phyloP scores from a whole-genome alignment of 2,888 invertebrate species.

The Blera fallax region DNA sequence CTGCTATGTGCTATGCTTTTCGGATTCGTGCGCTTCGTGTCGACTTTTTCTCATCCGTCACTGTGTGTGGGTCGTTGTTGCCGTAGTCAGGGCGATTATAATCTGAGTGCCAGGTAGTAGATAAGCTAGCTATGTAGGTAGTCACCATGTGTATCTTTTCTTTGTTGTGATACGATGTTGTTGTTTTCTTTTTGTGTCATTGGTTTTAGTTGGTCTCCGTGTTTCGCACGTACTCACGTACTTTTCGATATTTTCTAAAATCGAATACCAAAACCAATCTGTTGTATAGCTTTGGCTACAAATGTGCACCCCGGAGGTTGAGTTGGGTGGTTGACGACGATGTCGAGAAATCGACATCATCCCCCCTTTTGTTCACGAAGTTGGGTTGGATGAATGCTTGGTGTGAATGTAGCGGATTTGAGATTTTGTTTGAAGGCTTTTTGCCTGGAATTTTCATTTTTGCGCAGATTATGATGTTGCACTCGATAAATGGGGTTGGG shows the following conservation, averaged over 20 bases:
- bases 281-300: conserved; percentile 15
- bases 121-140: not conserved
- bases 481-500: not conserved
- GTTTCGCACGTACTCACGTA: conserved; percentile 52
- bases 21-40: conserved; percentile 19
- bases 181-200: conserved; percentile 37
- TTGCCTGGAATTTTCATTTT: not conserved
- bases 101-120: conserved; percentile 18
- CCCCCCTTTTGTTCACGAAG: not conserved
- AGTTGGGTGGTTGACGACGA: conserved; percentile 8
- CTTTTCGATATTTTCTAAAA: conserved; percentile 44
- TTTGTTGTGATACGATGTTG: not conserved
- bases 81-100: conserved; percentile 20
- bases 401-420: not conserved
- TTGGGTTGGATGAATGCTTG: not conserved
- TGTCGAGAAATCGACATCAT: conserved; percentile 17
- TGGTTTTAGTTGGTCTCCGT: conserved; percentile 26
- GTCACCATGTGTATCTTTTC: not conserved
- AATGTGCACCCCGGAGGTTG: conserved; percentile 21
- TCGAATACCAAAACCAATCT: conserved; percentile 46
- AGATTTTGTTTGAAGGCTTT: conserved; percentile 1
- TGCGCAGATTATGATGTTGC: conserved; percentile 6
- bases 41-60: conserved; percentile 28
- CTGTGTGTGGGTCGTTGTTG: conserved; percentile 46
- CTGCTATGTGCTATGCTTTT: conserved; percentile 36